A percentile compares a stretch with the other conserved stretches of the same genome.
phyloP scores from a whole-genome alignment of 2,797 vertebrate species.

The Sebastes itinus region DNA sequence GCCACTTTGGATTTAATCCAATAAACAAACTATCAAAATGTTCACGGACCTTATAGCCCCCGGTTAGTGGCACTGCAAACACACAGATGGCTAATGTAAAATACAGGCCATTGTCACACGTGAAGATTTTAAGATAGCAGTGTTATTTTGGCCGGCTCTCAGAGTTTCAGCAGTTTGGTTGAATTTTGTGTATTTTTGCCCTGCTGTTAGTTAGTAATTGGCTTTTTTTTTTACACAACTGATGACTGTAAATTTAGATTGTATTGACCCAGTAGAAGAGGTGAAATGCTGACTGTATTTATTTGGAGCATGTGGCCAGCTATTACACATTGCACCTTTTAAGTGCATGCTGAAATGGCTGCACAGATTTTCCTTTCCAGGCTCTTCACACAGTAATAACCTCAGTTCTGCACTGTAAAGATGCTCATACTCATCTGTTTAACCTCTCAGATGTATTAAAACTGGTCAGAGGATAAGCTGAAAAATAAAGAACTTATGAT shows the following conservation, averaged over 20 bases:
- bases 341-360: neutral
- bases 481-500: neutral
- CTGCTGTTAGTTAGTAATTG: neutral
- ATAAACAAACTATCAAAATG: too few relatives aligned
- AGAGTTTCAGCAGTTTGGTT: neutral
- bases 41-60: too few relatives aligned
- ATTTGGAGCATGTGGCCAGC: too few relatives aligned
- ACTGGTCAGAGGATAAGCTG: neutral
- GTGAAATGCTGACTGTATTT: neutral
- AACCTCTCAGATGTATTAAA: neutral
- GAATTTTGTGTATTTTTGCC: too few relatives aligned
- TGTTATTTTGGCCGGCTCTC: neutral
- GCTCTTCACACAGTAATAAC: neutral
- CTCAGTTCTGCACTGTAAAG: neutral
- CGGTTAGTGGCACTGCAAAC: too few relatives aligned
- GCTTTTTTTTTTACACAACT: neutral
- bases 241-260: neutral
- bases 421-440: neutral
- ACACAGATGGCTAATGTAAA: too few relatives aligned
- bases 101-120: neutral
- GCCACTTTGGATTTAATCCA: too few relatives aligned
- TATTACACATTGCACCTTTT: neutral
- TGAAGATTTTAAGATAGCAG: neutral
- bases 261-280: neutral
- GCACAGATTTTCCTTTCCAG: neutral